phyloP scores from a whole-genome alignment of 2,797 vertebrate species.

The Simalia tracyae region DNA sequence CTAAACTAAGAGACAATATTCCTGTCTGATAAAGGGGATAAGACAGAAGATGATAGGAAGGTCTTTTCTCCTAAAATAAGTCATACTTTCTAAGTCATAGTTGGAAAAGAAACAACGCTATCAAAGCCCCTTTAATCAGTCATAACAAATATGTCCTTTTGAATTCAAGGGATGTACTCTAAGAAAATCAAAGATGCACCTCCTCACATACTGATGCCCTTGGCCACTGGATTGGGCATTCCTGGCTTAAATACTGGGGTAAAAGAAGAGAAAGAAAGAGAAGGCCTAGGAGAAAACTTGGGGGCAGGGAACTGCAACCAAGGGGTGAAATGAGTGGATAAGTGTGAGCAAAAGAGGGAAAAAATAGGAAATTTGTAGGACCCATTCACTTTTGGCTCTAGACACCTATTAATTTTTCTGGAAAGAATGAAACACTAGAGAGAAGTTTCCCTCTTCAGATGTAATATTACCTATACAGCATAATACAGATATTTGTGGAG shows the following conservation, averaged over 20 bases:
- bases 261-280: not conserved
- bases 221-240: not conserved
- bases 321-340: not conserved
- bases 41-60: not conserved
- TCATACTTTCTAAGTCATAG: no score
- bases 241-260: not conserved
- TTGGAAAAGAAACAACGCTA: not conserved
- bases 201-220: not conserved
- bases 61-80: not conserved
- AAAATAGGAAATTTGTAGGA: not conserved
- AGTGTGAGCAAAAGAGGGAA: not conserved
- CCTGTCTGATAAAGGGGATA: not conserved
- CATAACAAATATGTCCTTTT: not conserved
- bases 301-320: not conserved
- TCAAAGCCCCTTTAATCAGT: not conserved
- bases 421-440: not conserved
- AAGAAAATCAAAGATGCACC: not conserved
- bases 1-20: not conserved
- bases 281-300: not conserved
- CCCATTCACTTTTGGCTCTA: not conserved
- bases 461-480: not conserved
- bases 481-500: not conserved
- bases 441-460: not conserved
- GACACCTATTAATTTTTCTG: not conserved
- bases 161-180: not conserved